Evolutionary conservation across 2,888 invertebrate genomes (phyloP).

Genomic region (Leptopilina syphax): DNA sequence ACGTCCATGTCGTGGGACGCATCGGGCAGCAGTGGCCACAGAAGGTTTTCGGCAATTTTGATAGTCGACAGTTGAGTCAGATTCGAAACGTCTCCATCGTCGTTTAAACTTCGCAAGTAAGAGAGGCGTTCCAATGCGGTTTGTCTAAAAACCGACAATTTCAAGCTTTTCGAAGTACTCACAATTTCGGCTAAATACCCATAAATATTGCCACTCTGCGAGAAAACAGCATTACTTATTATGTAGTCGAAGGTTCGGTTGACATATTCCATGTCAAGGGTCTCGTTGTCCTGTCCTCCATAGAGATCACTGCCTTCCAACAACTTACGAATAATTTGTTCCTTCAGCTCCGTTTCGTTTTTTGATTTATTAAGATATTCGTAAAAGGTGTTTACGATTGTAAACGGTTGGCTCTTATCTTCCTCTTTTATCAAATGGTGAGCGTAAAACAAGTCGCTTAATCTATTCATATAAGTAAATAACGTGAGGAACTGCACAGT

Average conservation of each 20-base stretch:
- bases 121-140: neutral
- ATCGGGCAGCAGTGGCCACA: neutral
- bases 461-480: neutral
- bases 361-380: neutral
- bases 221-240: neutral
- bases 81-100: neutral
- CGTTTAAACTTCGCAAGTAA: neutral
- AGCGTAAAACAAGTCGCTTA: neutral
- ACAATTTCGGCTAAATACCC: neutral
- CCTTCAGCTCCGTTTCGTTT: neutral
- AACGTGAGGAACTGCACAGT: no score
- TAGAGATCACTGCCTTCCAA: neutral
- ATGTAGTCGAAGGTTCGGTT: neutral
- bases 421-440: neutral
- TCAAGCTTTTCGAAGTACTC: neutral
- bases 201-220: neutral
- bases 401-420: neutral
- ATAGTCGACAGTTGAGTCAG: neutral
- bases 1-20: neutral
- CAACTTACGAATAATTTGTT: neutral
- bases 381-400: neutral
- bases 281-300: neutral
- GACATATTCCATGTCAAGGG: neutral
- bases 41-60: neutral
- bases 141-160: neutral